phyloP scores from a whole-genome alignment of 2,888 invertebrate genomes.

The Eubasilissa splendida region DNA sequence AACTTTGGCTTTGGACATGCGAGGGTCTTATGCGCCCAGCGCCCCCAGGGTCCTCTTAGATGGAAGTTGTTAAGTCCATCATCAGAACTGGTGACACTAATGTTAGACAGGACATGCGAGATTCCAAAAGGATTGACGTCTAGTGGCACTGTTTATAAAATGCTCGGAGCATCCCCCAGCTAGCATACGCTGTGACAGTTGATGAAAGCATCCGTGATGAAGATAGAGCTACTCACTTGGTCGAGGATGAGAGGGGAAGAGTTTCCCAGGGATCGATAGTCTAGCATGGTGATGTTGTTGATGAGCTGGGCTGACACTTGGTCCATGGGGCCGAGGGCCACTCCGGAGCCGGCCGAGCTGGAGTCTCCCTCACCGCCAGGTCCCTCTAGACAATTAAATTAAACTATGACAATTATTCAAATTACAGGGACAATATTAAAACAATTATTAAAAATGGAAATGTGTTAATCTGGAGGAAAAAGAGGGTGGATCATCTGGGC shows the following conservation, averaged over 20 bases:
- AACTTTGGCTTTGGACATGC: no score
- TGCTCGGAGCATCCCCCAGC: not conserved
- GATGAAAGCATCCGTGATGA: not conserved
- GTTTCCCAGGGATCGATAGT: slow-evolving; percentile 71
- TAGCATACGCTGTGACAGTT: not conserved
- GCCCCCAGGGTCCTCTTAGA: no score
- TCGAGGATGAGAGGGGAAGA: slow-evolving; percentile 69
- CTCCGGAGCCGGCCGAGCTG: slow-evolving; percentile 67
- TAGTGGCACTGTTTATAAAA: no score
- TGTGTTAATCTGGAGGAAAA: no score
- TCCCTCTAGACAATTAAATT: slow-evolving; percentile 1
- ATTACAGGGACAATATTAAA: not conserved
- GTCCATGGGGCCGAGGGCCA: slow-evolving; percentile 63
- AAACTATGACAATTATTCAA: not conserved
- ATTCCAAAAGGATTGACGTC: no score
- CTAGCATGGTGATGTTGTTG: slow-evolving; percentile 72
- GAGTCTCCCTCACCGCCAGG: slow-evolving; percentile 64
- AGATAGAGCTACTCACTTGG: slow-evolving; percentile 63
- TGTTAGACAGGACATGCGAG: no score
- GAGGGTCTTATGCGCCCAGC: no score
- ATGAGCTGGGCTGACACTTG: slow-evolving; percentile 72
- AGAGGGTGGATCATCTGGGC: no score
- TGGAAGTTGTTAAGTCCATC: no score
- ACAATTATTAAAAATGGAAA: not conserved
- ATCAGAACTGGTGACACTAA: no score